A percentile compares a stretch with the other conserved stretches of the same genome.
phyloP scores from a whole-genome alignment of 1,140 invertebrate genomes.

The Vanessa tameamea region DNA sequence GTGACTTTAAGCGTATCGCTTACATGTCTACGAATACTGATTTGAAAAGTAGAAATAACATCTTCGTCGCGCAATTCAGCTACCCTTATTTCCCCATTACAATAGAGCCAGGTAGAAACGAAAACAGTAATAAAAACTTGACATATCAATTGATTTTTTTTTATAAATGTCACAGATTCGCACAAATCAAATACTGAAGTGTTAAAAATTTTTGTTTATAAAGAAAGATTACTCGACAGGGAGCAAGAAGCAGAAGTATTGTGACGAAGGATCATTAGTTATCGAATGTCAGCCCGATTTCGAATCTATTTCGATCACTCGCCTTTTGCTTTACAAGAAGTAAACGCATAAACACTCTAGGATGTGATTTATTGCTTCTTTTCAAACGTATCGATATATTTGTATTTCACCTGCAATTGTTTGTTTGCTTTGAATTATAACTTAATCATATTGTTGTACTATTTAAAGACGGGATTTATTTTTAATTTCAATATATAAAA shows the following conservation, averaged over 20 bases:
- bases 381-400: slow-evolving; percentile 48
- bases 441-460: neutral
- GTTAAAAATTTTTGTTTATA: slow-evolving; percentile 74
- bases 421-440: slow-evolving; percentile 25
- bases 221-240: slow-evolving; percentile 63
- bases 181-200: slow-evolving; percentile 80
- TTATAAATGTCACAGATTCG: slow-evolving; percentile 63
- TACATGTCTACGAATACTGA: neutral
- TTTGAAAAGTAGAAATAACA: slow-evolving; percentile 10
- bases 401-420: slow-evolving; percentile 54
- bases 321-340: slow-evolving; percentile 66
- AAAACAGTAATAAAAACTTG: slow-evolving; percentile 76
- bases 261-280: slow-evolving; percentile 71
- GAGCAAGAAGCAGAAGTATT: slow-evolving; percentile 58
- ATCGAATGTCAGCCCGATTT: slow-evolving; percentile 63
- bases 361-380: slow-evolving; percentile 62
- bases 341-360: slow-evolving; percentile 66
- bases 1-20: slow-evolving; percentile 9
- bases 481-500: neutral
- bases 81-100: slow-evolving; percentile 62
- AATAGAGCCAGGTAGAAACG: slow-evolving; percentile 75
- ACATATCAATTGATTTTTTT: slow-evolving; percentile 77
- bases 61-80: slow-evolving; percentile 15
- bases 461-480: neutral
- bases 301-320: slow-evolving; percentile 58